These are phyloP conservation scores for Corydoras maculifer DNA, from an alignment of 2,113 vertebrate genomes.

Conservation along the genomic window DNA sequence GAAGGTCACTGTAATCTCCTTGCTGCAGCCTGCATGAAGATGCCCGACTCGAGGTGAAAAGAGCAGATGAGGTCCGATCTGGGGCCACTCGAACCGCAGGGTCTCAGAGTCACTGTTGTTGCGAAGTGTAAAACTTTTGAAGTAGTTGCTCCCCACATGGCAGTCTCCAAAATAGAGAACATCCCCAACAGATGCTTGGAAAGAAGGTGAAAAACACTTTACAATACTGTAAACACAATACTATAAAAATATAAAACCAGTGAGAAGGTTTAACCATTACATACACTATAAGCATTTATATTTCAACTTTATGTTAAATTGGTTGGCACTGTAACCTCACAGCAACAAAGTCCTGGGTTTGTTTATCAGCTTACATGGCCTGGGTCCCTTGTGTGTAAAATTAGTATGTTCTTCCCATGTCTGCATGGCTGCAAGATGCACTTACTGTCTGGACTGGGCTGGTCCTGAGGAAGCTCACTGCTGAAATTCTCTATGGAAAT, in stretches of 20 bases:
- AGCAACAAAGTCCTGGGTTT: no score
- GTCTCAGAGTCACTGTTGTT: constrained; percentile 67
- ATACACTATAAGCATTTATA: no score
- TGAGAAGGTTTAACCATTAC: no score
- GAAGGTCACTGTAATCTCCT: constrained; percentile 72
- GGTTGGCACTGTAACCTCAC: no score
- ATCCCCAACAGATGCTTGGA: constrained; percentile 37
- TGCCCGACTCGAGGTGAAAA: constrained; percentile 84
- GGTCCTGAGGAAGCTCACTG: constrained; percentile 33
- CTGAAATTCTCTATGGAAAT: constrained; percentile 74
- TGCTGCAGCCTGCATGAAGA: constrained; percentile 78
- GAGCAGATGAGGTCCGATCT: constrained; percentile 42
- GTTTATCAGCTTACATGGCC: no score
- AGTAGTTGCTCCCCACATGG: constrained; percentile 57
- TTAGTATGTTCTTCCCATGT: no score
- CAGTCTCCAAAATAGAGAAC: constrained; percentile 79
- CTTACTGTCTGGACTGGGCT: constrained; percentile 59
- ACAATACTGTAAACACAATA: no score
- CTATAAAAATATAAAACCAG: no score
- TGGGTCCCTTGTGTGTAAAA: no score
- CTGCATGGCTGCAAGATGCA: no score
- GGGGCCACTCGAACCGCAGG: constrained; percentile 78
- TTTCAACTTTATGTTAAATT: no score
- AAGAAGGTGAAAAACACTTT: no score
- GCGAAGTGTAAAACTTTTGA: constrained; percentile 71